Base-by-base conservation (phyloP, 1,140 invertebrate genomes). In the Trichonephila clavipes region DNA sequence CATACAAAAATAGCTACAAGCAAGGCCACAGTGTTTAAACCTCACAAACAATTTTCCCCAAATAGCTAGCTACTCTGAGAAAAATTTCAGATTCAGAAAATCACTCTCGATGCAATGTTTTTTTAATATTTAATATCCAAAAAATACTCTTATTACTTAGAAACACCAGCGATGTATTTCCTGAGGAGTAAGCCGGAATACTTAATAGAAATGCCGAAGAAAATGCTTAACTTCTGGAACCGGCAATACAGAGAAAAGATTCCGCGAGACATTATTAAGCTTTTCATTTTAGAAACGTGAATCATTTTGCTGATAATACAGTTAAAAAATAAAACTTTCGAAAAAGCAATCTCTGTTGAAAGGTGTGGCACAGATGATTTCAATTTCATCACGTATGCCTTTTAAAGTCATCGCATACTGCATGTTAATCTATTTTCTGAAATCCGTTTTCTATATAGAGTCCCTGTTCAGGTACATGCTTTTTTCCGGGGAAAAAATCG, bases 391-490 rank as follows among this genome's bases (percentile, higher is more conserved):
- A 87, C 85, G 85, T 87, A 87, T 87, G 7, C 28, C n/a, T 34
- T 34, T 34, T 87, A 64, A 61, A 62, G 28, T 87, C 28, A 14
- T 87, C n/a, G 85, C 85, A 87, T 87, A 59, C 34, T 87, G 18
- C 85, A 10, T 16, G 58, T 87, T 87, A 59, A 87, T 87, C 62
- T 59, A 87, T 87, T 87, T 87, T 87, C 85, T 62, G 85, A 87
- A 34, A 64, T 61, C 58, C 28, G 85, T 87, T 87, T 87, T 40
- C 59, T n/a, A 21, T 24, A 85, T 21, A 83, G 44, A 16, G 72
- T 24, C 72, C 59, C 44, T 87, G n/a, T 19, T 62, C 34, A 34
- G 24, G 51, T 6, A 19, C 59, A 16, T 10, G 6, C 64, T 87
- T 40, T 64, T 51, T 51, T 10, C 8, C 44, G 8, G 44, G 44